Evolutionary conservation across 2,797 vertebrate species (phyloP).

Genomic region (Sebastes paucispinis): DNA sequence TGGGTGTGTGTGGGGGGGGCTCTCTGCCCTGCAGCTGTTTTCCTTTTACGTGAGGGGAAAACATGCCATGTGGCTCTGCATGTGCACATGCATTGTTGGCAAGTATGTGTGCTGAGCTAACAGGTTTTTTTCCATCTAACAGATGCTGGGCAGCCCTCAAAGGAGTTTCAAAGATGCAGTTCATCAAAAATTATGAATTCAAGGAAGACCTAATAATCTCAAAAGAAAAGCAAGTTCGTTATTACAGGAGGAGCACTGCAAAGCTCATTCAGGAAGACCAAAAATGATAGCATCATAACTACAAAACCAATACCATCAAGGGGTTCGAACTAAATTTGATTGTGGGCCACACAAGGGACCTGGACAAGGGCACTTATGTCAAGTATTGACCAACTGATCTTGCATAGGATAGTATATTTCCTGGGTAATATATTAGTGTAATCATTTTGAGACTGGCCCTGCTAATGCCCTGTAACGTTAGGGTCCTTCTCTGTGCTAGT

Average conservation of each 20-base stretch:
- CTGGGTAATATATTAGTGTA: constrained; percentile 15
- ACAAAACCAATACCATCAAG: not conserved
- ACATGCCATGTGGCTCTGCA: not conserved
- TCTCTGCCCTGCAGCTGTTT: not conserved
- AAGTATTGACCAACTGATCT: constrained; percentile 23
- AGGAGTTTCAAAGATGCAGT: constrained; percentile 1
- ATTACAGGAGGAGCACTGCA: not conserved
- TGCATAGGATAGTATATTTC: not conserved
- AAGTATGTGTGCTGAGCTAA: constrained; percentile 21
- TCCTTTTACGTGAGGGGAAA: not conserved
- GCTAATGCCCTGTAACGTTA: constrained; percentile 13
- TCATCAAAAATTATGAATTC: constrained; percentile 6
- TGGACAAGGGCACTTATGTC: not conserved
- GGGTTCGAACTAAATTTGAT: not conserved
- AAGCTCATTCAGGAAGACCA: not conserved
- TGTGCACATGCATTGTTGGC: not conserved
- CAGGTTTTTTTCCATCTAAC: not conserved
- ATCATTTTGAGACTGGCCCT: constrained; percentile 11
- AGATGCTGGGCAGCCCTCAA: constrained; percentile 15
- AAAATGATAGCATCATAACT: not conserved
- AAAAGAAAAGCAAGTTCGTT: not conserved
- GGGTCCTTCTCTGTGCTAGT: not conserved
- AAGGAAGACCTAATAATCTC: not conserved
- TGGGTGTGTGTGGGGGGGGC: rapidly evolving
- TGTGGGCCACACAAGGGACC: not conserved